phyloP scores from a whole-genome alignment of 2,113 vertebrate genomes.

The Cavia aperea region DNA sequence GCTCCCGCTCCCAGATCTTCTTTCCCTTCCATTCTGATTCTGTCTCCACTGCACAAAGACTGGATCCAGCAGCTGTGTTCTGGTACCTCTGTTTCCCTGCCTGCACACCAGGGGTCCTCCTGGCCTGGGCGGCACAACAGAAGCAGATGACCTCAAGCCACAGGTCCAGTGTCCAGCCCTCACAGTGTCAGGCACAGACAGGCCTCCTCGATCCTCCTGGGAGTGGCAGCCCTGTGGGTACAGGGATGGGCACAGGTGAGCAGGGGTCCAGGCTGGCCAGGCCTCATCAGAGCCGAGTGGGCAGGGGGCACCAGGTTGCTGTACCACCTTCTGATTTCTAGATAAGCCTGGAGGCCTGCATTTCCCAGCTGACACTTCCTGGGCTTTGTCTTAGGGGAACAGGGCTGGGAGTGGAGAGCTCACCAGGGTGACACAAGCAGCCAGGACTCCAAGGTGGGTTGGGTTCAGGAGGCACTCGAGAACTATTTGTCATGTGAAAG shows the following conservation, averaged over 20 bases:
- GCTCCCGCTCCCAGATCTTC: background rate
- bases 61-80: background rate
- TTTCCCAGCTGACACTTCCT: background rate
- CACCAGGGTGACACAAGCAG: background rate
- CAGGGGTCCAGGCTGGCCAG: background rate
- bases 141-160: background rate
- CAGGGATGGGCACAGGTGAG: background rate
- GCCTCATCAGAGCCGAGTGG: background rate
- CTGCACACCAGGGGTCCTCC: background rate
- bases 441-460: accelerated
- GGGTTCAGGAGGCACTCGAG: too few species aligned
- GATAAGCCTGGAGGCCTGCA: background rate
- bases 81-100: background rate
- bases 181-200: background rate
- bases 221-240: background rate
- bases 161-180: background rate
- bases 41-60: background rate
- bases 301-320: background rate
- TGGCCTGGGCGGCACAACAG: background rate
- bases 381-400: background rate
- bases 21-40: background rate
- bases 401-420: background rate
- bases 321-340: background rate
- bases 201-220: background rate
- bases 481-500: background rate